phyloP scores from a whole-genome alignment of 2,888 invertebrate species.

The Arenicola marina region DNA sequence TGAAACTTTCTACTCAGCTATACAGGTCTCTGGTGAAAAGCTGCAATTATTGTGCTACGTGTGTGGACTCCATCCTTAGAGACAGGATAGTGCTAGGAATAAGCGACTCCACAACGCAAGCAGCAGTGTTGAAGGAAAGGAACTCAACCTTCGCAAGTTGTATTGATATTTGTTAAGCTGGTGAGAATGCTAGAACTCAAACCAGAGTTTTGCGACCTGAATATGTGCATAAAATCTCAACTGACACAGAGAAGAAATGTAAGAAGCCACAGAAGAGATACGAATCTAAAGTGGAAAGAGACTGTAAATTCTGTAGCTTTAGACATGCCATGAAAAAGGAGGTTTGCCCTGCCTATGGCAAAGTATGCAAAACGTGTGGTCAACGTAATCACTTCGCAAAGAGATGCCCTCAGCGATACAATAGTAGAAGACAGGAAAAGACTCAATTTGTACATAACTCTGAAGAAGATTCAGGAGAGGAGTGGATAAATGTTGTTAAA shows the following conservation, averaged over 20 bases:
- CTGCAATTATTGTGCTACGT: conserved; percentile 13
- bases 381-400: conserved; percentile 8
- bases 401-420: conserved; percentile 1
- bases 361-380: conserved; percentile 4
- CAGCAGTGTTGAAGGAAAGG: conserved; percentile 4
- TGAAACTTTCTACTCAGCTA: neutral
- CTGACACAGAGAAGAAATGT: neutral
- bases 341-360: conserved; percentile 12
- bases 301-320: conserved; percentile 10
- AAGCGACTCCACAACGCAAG: conserved; percentile 9
- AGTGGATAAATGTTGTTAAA: no score
- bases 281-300: neutral
- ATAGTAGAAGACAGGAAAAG: neutral
- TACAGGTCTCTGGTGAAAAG: conserved; percentile 9
- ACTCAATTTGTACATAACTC: neutral
- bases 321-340: conserved; percentile 11
- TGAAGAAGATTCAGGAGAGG: neutral
- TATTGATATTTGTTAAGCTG: conserved; percentile 5
- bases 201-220: neutral
- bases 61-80: conserved; percentile 19
- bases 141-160: conserved; percentile 7
- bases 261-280: neutral
- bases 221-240: conserved; percentile 2
- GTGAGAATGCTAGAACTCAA: conserved; percentile 10
- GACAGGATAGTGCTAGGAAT: conserved; percentile 25